These are phyloP conservation scores for Antigone vipio DNA, from an alignment of 2,113 vertebrate species.

Conservation along the genomic window DNA sequence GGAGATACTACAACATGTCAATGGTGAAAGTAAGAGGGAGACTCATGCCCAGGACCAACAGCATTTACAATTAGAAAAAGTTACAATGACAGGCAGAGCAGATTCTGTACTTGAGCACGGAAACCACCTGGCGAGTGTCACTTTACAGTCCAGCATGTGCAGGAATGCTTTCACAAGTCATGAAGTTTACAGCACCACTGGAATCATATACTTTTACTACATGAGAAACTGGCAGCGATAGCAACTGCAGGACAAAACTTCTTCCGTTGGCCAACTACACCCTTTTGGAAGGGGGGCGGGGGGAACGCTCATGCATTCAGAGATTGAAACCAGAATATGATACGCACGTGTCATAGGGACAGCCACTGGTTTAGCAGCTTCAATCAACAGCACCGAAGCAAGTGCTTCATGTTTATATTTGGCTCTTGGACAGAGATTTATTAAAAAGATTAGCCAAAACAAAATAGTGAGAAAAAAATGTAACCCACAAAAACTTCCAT, in stretches of 20 bases:
- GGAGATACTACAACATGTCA: background rate
- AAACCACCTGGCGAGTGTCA: conserved; percentile 23
- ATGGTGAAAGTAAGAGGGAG: background rate
- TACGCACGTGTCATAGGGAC: background rate
- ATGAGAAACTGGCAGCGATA: background rate
- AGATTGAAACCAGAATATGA: background rate
- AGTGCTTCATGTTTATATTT: background rate
- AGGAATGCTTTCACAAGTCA: conserved; percentile 25
- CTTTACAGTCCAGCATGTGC: conserved; percentile 1
- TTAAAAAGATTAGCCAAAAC: background rate
- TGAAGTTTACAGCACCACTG: conserved; percentile 1
- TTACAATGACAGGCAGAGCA: background rate
- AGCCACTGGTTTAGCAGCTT: background rate
- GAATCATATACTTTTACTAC: background rate
- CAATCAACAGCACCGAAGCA: background rate
- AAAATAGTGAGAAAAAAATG: background rate
- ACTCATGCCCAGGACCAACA: background rate
- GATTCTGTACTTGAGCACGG: background rate
- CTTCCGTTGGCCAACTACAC: background rate
- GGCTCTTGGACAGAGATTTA: background rate
- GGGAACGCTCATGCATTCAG: background rate
- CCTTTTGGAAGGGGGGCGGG: background rate
- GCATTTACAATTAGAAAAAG: background rate
- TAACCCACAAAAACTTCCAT: background rate
- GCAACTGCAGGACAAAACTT: background rate